These are phyloP conservation scores for Diaphora mendica DNA, from an alignment of 2,888 invertebrate species.

Conservation along the genomic window DNA sequence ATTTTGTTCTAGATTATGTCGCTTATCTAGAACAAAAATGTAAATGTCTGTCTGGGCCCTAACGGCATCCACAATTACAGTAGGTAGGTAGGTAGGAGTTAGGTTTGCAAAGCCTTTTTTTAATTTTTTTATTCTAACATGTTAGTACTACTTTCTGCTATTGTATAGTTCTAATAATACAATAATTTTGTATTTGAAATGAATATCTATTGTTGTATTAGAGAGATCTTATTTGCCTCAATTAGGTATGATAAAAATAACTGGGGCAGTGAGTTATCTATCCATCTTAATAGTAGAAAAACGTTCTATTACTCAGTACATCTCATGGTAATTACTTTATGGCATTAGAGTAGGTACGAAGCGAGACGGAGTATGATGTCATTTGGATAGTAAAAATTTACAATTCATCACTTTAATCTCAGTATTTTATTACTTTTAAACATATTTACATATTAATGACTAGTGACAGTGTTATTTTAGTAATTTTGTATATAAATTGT, in stretches of 20 bases:
- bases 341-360: neutral
- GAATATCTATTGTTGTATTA: no score
- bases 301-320: neutral
- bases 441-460: conserved; percentile 2
- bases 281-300: conserved; percentile 6
- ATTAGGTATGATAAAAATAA: neutral
- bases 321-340: conserved; percentile 4
- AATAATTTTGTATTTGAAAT: no score
- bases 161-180: no score
- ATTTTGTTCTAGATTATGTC: no score
- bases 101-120: no score
- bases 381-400: neutral
- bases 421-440: neutral
- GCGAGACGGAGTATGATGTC: conserved; percentile 5
- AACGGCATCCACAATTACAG: no score
- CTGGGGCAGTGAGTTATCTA: neutral
- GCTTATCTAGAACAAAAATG: no score
- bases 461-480: neutral
- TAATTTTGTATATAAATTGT: neutral
- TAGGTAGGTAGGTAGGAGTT: no score
- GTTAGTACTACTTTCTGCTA: no score
- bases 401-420: neutral
- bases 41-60: no score
- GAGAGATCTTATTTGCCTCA: no score
- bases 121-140: no score